Evolutionary conservation across 1,140 invertebrate genomes (phyloP), one percentile per base, ranked within the genome.

Genomic region (Macrocentrus cingulum): DNA sequence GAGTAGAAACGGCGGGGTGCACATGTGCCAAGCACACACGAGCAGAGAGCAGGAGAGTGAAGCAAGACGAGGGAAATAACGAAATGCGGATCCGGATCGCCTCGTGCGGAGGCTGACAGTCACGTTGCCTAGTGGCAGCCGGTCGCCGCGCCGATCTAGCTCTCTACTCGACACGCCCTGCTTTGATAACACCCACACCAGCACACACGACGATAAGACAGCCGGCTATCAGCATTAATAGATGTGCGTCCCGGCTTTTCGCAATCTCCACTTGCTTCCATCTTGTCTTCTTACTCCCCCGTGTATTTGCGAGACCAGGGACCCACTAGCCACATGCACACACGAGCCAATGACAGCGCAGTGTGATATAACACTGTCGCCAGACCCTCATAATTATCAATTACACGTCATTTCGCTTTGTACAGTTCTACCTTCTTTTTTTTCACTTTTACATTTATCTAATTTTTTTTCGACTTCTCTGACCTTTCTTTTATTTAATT

Each of bases 101-200:
- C 56, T 58, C 56, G 56, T 58, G 56, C 56, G 56, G 56, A 58
- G 56, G 56, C 48, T 58, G 56, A 58, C 56, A 58, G 56, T 58
- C 56, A 58, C 56, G 56, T 58, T 58, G 56, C 48, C 37, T 19
- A n/a, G 50, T 34, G 20, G 56, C 39, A 51, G 48, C 48, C 48
- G 52, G 52, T 54, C 23, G 52, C 22, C 20, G 8, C 23, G 52
- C 22, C 18, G 36, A 44, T 54, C 50, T 48, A 39, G 29, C 58
- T 51, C 44, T 37, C 49, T 23, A 37, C 51, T 69, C 65, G 75
- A 74, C 75, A 77, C 75, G 71, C 75, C 75, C 75, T 76, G 72
- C 63, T 68, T 69, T 71, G 75, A 77, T 77, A 77, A 75, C 75
- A 76, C 75, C 75, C 72, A 77, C 75, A 77, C 75, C 68, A 71